These are phyloP conservation scores for Lepidothrix coronata DNA, from an alignment of 2,113 vertebrate species.

Conservation along the genomic window DNA sequence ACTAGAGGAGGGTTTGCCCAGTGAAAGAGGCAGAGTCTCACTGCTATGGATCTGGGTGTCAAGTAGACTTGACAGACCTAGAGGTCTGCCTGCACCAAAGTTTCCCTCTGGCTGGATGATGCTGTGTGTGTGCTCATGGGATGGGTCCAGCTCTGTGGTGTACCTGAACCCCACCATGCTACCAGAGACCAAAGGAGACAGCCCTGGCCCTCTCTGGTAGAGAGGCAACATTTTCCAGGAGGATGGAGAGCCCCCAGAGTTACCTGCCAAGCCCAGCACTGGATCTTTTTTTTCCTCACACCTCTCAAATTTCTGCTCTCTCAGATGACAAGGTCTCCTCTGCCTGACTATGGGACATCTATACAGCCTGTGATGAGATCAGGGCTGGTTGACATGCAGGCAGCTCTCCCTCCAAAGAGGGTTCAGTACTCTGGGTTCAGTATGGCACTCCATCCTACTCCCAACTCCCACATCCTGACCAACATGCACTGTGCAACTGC, in stretches of 20 bases:
- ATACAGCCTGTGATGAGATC: neutral
- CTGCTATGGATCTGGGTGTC: neutral
- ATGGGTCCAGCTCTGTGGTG: neutral
- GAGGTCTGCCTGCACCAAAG: neutral
- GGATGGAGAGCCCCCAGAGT: neutral
- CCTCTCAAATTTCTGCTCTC: neutral
- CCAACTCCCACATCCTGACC: fast-evolving
- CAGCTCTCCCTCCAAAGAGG: neutral
- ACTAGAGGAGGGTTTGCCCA: neutral
- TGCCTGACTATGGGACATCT: neutral
- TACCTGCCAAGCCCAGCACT: neutral
- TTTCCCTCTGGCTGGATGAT: neutral
- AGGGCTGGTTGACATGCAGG: neutral
- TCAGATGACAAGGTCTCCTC: neutral
- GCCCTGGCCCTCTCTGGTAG: neutral
- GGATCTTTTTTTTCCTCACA: neutral
- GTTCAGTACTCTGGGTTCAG: neutral
- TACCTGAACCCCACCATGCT: neutral
- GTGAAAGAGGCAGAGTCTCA: neutral
- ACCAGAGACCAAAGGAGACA: neutral
- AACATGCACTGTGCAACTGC: neutral
- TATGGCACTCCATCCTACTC: neutral
- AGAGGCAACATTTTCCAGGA: neutral
- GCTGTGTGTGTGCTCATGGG: neutral
- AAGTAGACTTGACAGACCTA: neutral